Base-by-base conservation (phyloP, 2,797 vertebrate genomes). In the Protosalanx chinensis region DNA sequence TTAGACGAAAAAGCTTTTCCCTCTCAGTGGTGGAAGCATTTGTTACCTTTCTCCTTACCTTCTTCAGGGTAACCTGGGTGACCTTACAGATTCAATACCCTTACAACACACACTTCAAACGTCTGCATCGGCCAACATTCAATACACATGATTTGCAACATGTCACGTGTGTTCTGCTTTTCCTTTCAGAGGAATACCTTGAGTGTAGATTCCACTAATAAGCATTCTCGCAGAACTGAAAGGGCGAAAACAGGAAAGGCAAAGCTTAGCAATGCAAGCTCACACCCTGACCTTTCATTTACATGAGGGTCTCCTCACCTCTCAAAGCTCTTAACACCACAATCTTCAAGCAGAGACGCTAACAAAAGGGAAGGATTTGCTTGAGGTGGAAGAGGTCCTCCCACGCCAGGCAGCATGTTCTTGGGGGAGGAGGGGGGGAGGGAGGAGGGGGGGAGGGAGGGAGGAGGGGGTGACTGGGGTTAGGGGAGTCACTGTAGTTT, bases 251-350 rank as follows among this genome's bases (percentile, higher is more conserved):
- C 77, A 71, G 81, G 76, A 78, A 79, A 65, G 67, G 70, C 33
- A 59, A 58, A 51, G 41, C 23, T 35, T 37, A 58, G 70, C 46
- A 68, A 68, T 70, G 57, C 63, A 64, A 61, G 65, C 66, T 78
- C 65, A 73, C 75, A 68, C 73, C 65, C 70, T 75, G 37, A 57
- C 32, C 51, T 79, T 80, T 85, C 76, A 84, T 74, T 83, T 81
- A 85, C 81, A 87, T 83, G 78, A 87, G 72, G 51, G 59, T 69
- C 71, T 75, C 76, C 41, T 80, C 85, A 85, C 84, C 81, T 83
- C 66, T 62, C 53, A 32, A 71, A 18, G 62, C 49, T 67, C 16
- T 61, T 59, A 53, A 62, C 70, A 73, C 64, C 68, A 56, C 37
- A 64, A 30, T 59, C 23, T 10, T 33, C 60, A 67, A 32, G 8